Base-by-base conservation (phyloP, 2,888 invertebrate genomes). In the Xylota segnis region DNA sequence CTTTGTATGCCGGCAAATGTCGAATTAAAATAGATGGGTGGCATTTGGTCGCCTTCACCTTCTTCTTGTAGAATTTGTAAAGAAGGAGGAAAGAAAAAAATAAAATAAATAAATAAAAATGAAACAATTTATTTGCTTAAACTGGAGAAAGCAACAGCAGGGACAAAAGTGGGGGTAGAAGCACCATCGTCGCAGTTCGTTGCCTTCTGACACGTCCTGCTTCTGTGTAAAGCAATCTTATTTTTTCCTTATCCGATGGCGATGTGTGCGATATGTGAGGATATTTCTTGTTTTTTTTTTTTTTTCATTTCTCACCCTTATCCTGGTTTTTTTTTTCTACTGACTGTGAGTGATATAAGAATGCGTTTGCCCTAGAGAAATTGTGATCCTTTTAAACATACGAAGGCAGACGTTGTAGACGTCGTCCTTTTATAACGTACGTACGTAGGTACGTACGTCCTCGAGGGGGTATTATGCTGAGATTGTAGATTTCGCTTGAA, bases 21-120 rank as follows among this genome's bases (percentile, higher is more conserved):
- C 84, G 84, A 84, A 75, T 84, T 79, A 83, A 78, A 83, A 78
- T 83, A 78, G 74, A 78, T 70, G 72, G 83, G 68, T 68, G 74
- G 83, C 78, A 83, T 83, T 83, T 78, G 68, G 79, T 54, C 43
- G 70, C 54, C 66, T 77, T 71, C 32, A 37, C 65, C 29, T 54
- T 50, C 14, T 68, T 70, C 32, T 65, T 43, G 5, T 23, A 37
- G 54, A 68, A 63, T 4, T 43, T 79, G 29, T 43, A 12, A 9
- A 18, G 27, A 18, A 16, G 10, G 23, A 61, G 29, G 18, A 52
- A 65, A 65, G 68, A 29, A n/a, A n/a, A n/a, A n/a, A n/a, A n/a
- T n/a, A n/a, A n/a, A n/a, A n/a, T n/a, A n/a, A n/a, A n/a, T n/a
- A n/a, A n/a, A n/a, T n/a, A n/a, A 5, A 54, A 65, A 76, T 18